Evolutionary conservation across 2,888 invertebrate genomes (phyloP).

Genomic region (Magallana nippona): DNA sequence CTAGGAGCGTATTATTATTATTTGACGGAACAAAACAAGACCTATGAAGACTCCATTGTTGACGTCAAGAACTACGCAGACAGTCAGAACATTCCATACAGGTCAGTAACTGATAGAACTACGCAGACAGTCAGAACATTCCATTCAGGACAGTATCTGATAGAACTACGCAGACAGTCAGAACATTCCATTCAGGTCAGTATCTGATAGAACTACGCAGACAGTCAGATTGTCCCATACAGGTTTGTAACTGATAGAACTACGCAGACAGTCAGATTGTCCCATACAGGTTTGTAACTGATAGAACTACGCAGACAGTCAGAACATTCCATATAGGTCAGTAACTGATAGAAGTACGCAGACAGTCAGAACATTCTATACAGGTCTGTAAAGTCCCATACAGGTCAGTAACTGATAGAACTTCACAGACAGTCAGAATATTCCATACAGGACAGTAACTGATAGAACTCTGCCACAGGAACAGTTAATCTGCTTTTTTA

Average conservation of each 20-base stretch:
- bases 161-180: neutral
- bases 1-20: conserved; percentile 74
- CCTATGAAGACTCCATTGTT: conserved; percentile 69
- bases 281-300: no score
- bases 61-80: conserved; percentile 47
- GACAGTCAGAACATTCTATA: neutral
- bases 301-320: neutral
- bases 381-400: no score
- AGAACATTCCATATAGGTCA: conserved; percentile 8
- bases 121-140: neutral
- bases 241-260: no score
- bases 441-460: no score
- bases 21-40: conserved; percentile 65
- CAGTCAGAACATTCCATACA: conserved; percentile 19
- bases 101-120: neutral
- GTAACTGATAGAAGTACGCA: neutral
- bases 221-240: neutral
- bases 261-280: no score
- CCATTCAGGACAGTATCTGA: no score
- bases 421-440: no score
- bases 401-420: no score
- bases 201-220: neutral
- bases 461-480: no score
- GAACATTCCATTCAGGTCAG: no score
- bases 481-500: no score